Conservation (phyloP, 2,113 vertebrate species). For the Carassius auratus region DNA sequence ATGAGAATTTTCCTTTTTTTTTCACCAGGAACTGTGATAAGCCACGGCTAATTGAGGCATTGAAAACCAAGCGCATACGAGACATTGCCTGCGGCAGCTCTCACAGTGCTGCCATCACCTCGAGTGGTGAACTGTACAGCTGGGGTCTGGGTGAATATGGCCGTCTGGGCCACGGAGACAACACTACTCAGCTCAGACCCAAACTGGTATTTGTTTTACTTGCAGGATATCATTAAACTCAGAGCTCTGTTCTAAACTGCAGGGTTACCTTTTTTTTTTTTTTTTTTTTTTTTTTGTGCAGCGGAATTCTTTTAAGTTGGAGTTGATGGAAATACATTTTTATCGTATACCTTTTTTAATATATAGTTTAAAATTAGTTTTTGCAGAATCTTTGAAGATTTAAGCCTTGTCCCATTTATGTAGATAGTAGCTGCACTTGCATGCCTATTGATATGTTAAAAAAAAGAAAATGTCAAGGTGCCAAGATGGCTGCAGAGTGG, state of each 20-base stretch:
- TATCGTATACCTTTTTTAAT: neutral
- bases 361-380: neutral
- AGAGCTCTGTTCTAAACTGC: neutral
- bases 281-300: too few relatives aligned
- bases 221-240: neutral
- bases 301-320: neutral
- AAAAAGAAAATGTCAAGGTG: neutral
- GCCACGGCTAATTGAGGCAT: constrained; percentile 90
- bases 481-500: neutral
- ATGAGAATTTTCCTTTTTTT: neutral
- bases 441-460: neutral
- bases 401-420: neutral
- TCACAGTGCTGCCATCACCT: constrained; percentile 96
- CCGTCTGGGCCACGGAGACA: constrained; percentile 94
- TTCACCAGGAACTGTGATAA: constrained; percentile 94
- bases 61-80: constrained; percentile 96
- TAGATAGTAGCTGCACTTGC: neutral
- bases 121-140: constrained; percentile 94
- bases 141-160: constrained; percentile 98
- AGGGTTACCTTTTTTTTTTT: neutral
- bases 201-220: constrained; percentile 83
- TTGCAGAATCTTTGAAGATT: neutral
- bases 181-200: constrained; percentile 94
- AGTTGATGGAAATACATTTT: neutral
- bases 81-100: constrained; percentile 98